A percentile compares a stretch with the other conserved stretches of the same genome.
Evolutionary conservation across 2,797 vertebrate genomes (phyloP).

Genomic region (Linurgus olivaceus): DNA sequence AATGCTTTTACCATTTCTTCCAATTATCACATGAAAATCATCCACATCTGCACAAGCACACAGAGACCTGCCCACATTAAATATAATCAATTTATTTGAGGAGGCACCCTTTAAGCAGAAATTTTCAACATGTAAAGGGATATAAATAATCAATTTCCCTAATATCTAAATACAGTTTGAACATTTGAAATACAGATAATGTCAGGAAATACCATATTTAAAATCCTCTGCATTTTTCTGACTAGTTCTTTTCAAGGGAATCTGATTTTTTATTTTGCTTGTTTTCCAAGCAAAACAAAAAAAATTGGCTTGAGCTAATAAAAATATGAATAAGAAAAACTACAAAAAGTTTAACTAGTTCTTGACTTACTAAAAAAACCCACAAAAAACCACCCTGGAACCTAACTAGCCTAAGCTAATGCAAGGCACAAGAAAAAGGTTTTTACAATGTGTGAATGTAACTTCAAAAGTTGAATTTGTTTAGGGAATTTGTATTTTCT

Average conservation of each 20-base stretch:
- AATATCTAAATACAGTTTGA: neutral
- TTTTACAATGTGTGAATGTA: constrained; percentile 2
- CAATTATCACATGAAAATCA: neutral
- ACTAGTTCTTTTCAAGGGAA: neutral
- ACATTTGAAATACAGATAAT: neutral
- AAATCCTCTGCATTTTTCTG: neutral
- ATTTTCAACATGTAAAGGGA: neutral
- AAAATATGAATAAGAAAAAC: neutral
- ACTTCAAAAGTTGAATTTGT: constrained; percentile 63
- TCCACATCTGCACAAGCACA: neutral
- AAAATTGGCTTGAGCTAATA: neutral
- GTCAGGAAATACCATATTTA: neutral
- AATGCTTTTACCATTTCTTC: neutral
- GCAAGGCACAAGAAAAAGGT: neutral
- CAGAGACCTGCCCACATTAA: neutral
- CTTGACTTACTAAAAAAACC: neutral
- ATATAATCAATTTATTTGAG: neutral
- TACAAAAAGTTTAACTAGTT: neutral
- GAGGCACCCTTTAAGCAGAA: neutral
- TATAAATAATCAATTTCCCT: neutral
- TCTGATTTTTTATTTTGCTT: neutral
- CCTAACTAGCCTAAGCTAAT: neutral
- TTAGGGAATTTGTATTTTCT: constrained; percentile 76
- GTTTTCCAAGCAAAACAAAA: neutral
- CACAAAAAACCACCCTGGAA: rapidly evolving